Evolutionary conservation across 2,888 invertebrate species (phyloP), one percentile per base, ranked within the genome.

Genomic region (Himalopsyche kuldschensis): DNA sequence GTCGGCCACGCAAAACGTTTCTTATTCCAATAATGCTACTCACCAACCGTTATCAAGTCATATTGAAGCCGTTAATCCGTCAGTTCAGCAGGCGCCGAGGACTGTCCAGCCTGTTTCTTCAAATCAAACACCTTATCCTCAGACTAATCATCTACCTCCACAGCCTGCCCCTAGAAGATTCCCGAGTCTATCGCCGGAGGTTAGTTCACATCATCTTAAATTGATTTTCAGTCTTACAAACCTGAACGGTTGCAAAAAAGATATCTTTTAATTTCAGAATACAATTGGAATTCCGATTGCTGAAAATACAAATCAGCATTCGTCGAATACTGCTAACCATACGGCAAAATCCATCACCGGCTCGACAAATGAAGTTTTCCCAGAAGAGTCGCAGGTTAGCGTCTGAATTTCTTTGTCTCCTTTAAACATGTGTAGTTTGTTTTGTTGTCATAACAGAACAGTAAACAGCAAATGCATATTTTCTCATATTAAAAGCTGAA

Each of bases 111-210:
- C 69, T 0, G 24, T 55, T 20, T 10, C 69, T 32, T 47, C 69
- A 20, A 31, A 75, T 11, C 76, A 78, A 17, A 41, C 80, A 27
- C 76, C 47, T 6, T 48, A 81, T 55, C 81, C 78, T 78, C 48
- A 55, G 32, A 76, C 82, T 47, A 84, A 86, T 83, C 84, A 82
- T 76, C 88, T 89, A 47, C 90, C 90, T 85, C 92, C 91, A 85
- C 91, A 91, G 88, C 92, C 92, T 5, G 92, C 92, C 85, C 92
- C 92, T 76, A 88, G 91, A 87, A 89, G 89, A 88, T 89, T 92
- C 86, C 85, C 84, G 35, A 83, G 80, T 77, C 78, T 85, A 75
- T 86, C 87, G 46, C 85, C 86, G 41, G 86, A 86, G 84, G 86
- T 86, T 41, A 69, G 78, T 83, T 30, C 17, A 41, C 15, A 11